Evolutionary conservation across 2,888 invertebrate species (phyloP).

Genomic region (Serripes groenlandicus): DNA sequence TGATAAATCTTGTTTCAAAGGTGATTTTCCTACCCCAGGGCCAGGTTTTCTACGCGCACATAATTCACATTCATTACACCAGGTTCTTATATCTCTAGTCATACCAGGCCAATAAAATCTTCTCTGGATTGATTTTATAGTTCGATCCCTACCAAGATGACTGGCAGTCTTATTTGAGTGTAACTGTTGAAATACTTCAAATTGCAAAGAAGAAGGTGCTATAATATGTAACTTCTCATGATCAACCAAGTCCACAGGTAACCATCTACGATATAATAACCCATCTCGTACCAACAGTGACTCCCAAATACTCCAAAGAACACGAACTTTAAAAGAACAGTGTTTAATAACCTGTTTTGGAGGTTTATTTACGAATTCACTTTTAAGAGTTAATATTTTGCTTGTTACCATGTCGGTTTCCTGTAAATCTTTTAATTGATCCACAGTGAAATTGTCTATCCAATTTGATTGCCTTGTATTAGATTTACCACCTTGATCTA

Average conservation of each 20-base stretch:
- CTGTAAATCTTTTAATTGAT: conserved; percentile 19
- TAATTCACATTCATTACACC: conserved; percentile 53
- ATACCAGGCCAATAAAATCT: conserved; percentile 63
- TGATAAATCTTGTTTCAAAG: conserved; percentile 39
- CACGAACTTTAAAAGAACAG: conserved; percentile 10
- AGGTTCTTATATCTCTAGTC: conserved; percentile 38
- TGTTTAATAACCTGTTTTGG: conserved; percentile 23
- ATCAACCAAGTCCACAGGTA: conserved; percentile 1
- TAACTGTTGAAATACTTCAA: conserved; percentile 42
- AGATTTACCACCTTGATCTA: too few species aligned
- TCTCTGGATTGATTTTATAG: conserved; percentile 35
- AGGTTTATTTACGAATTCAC: too few species aligned
- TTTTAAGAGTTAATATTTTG: conserved; percentile 16
- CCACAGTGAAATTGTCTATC: conserved; percentile 10
- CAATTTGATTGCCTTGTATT: conserved; percentile 27
- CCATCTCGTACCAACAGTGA: conserved; percentile 27
- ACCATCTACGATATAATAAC: conserved; percentile 30
- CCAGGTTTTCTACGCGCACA: conserved; percentile 64
- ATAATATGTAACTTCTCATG: conserved; percentile 24
- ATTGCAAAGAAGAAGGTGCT: conserved; percentile 32
- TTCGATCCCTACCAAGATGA: conserved; percentile 61
- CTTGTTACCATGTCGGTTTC: conserved; percentile 25
- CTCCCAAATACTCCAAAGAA: conserved; percentile 46
- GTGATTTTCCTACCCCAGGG: conserved; percentile 55
- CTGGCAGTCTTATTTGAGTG: conserved; percentile 47